Percentiles rank a stretch among this genome's conserved stretches.
Evolutionary conservation across 2,113 vertebrate genomes (phyloP).

Genomic region (Pangasianodon gigas): DNA sequence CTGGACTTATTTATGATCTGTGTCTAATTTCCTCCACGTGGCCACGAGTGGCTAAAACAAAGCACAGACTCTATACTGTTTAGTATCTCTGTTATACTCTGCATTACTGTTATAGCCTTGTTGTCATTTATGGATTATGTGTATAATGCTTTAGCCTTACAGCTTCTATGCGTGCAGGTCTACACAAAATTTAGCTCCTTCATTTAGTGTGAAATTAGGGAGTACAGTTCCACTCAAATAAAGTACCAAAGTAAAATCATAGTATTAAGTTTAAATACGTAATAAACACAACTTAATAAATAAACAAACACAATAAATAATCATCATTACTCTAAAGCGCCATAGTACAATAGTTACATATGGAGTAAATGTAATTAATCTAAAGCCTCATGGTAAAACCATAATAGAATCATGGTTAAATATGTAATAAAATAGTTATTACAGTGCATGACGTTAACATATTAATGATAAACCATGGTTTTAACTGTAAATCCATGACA

Average conservation of each 20-base stretch:
- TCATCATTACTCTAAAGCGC: neutral
- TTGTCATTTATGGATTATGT: neutral
- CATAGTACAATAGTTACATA: no score
- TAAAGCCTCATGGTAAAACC: neutral
- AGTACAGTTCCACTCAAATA: neutral
- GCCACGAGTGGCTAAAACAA: neutral
- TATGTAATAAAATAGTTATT: neutral
- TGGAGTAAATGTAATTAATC: neutral
- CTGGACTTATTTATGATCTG: neutral
- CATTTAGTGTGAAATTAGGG: neutral
- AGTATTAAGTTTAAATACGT: neutral
- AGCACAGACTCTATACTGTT: neutral
- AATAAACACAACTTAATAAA: neutral
- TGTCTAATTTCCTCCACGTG: conserved; percentile 23
- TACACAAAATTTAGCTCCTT: neutral
- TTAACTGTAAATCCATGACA: neutral
- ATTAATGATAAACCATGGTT: neutral
- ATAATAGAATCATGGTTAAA: neutral
- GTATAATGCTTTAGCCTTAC: neutral
- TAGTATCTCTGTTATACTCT: neutral
- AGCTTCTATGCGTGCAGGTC: neutral
- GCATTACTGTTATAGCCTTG: neutral
- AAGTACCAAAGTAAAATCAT: neutral
- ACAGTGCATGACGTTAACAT: neutral
- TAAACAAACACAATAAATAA: no score